A percentile compares a stretch with the other conserved stretches of the same genome.
Evolutionary conservation across 2,113 vertebrate genomes (phyloP).

Genomic region (Calonectris borealis): DNA sequence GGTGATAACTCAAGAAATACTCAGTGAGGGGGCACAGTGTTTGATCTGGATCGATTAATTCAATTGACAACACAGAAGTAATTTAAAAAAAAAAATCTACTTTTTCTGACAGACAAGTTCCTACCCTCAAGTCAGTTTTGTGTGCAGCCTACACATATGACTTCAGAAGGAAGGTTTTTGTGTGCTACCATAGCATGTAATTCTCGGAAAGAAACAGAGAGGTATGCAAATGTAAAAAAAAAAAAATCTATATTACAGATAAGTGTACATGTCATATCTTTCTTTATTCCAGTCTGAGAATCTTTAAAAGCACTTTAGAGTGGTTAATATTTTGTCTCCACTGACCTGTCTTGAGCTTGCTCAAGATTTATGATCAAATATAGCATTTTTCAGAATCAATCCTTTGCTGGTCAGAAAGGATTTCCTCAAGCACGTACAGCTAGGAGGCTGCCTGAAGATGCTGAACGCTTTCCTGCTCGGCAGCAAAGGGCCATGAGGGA

Average conservation of each 20-base stretch:
- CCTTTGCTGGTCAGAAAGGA: not conserved
- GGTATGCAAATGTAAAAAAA: not conserved
- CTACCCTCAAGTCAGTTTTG: not conserved
- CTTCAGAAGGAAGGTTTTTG: not conserved
- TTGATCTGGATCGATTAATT: not conserved
- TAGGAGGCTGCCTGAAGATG: not conserved
- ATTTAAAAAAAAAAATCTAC: not conserved
- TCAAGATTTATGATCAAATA: slow-evolving; percentile 9
- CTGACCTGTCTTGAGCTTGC: not conserved
- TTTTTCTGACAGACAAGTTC: not conserved
- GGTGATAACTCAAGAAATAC: not conserved
- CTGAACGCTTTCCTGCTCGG: not conserved
- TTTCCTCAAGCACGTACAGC: not conserved
- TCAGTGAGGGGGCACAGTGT: not conserved
- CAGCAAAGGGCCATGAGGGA: not conserved
- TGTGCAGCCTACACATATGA: not conserved
- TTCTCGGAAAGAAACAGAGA: not conserved
- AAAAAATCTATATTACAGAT: not conserved
- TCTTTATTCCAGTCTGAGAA: not conserved
- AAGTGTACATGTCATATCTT: not conserved
- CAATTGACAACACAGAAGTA: not conserved
- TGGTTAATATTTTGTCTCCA: not conserved
- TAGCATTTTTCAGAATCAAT: slow-evolving; percentile 12
- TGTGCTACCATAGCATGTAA: not conserved
- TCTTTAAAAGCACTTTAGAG: slow-evolving; percentile 21